Conservation (phyloP, 2,888 invertebrate genomes). For the Belgica antarctica region DNA sequence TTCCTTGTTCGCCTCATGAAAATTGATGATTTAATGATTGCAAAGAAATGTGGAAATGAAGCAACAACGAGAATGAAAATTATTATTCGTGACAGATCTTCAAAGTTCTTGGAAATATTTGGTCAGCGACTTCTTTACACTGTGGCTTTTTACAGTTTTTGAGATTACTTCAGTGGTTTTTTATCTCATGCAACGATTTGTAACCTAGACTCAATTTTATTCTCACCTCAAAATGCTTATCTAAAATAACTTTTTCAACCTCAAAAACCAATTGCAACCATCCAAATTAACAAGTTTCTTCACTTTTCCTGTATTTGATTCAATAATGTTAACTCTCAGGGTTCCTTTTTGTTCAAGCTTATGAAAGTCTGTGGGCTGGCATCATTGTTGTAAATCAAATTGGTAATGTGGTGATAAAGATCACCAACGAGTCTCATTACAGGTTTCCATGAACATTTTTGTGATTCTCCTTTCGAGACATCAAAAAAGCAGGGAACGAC, state of each 20-base stretch:
- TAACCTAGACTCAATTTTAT: no score
- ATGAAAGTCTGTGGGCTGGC: neutral
- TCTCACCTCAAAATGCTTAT: no score
- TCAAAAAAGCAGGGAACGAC: neutral
- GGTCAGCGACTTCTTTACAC: no score
- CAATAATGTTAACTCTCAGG: neutral
- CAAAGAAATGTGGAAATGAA: neutral
- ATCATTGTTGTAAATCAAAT: slow-evolving; percentile 21
- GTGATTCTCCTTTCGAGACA: neutral
- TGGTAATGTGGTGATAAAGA: slow-evolving; percentile 26
- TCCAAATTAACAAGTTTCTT: no score
- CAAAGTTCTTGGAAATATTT: no score
- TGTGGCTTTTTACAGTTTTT: no score
- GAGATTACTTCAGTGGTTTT: no score
- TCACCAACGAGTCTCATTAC: slow-evolving; percentile 26
- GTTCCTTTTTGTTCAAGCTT: neutral
- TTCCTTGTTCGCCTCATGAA: slow-evolving; percentile 7
- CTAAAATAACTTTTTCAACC: no score
- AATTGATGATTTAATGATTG: slow-evolving; percentile 27
- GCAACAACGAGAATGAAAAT: no score
- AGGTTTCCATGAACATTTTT: neutral
- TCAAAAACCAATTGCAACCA: no score
- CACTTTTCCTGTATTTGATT: no score
- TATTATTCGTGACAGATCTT: slow-evolving; percentile 22
- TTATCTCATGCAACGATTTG: no score